A percentile compares a stretch with the other conserved stretches of the same genome.
phyloP scores from a whole-genome alignment of 2,888 invertebrate genomes.

The Catocala nupta region DNA sequence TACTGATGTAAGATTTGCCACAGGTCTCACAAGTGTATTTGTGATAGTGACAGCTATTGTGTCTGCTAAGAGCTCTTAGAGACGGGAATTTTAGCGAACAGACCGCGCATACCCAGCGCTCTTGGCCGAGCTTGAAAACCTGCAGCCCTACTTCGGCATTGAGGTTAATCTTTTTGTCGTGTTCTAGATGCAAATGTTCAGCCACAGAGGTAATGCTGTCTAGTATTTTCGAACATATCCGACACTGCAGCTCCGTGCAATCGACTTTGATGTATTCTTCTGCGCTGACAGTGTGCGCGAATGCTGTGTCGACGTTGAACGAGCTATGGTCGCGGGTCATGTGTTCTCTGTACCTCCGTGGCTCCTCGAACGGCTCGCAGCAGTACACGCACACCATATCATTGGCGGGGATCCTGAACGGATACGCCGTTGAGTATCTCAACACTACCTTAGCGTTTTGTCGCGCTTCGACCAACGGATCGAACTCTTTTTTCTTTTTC shows the following conservation, averaged over 20 bases:
- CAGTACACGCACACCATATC: conserved; percentile 72
- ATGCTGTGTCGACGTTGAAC: conserved; percentile 62
- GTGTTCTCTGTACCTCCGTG: conserved; percentile 64
- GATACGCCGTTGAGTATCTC: conserved; percentile 70
- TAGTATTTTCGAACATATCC: conserved; percentile 59
- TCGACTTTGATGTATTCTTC: conserved; percentile 64
- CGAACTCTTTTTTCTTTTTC: conserved; percentile 79
- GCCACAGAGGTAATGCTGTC: conserved; percentile 52
- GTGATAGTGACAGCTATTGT: conserved; percentile 64
- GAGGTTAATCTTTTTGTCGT: conserved; percentile 53
- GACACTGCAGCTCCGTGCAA: conserved; percentile 68
- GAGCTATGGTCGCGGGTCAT: conserved; percentile 62
- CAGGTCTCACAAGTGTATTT: conserved; percentile 68
- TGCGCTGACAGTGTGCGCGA: conserved; percentile 52
- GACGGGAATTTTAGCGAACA: conserved; percentile 59
- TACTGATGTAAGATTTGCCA: conserved; percentile 64
- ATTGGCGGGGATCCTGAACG: conserved; percentile 68
- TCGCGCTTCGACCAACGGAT: conserved; percentile 66
- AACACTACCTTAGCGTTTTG: conserved; percentile 68
- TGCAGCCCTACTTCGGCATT: conserved; percentile 62
- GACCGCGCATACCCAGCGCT: conserved; percentile 63
- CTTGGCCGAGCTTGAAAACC: conserved; percentile 60
- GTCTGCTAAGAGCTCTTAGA: conserved; percentile 61
- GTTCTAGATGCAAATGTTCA: conserved; percentile 58
- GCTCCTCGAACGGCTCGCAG: conserved; percentile 62